Conservation (phyloP, 2,113 vertebrate species). For the Haemorhous mexicanus region DNA sequence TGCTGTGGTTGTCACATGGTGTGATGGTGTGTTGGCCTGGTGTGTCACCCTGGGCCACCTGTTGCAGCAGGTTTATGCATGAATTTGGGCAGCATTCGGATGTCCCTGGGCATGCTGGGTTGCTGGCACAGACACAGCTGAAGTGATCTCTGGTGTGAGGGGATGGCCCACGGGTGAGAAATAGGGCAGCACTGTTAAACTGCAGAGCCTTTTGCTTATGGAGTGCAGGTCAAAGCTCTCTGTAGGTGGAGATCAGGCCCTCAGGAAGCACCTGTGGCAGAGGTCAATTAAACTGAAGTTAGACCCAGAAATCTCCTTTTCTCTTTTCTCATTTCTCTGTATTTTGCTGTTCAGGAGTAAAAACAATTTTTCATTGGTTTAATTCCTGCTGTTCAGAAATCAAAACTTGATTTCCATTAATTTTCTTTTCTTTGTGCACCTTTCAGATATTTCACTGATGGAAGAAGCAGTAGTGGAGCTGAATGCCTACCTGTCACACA, state of each 20-base stretch:
- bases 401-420: background rate
- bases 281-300: background rate
- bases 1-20: background rate
- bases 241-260: no score
- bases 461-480: conserved; percentile 83
- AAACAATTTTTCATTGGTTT: background rate
- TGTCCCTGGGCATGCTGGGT: background rate
- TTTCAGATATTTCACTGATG: conserved; percentile 74
- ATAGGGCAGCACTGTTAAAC: background rate
- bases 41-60: background rate
- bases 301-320: background rate
- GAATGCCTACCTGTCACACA: conserved; percentile 81
- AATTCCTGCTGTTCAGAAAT: background rate
- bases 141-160: background rate
- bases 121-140: background rate
- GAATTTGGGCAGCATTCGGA: background rate
- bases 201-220: background rate
- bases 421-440: background rate
- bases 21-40: background rate
- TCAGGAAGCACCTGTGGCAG: background rate
- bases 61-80: background rate
- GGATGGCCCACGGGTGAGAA: background rate
- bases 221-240: no score
- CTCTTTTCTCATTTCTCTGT: background rate
- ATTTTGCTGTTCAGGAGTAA: background rate